phyloP scores from a whole-genome alignment of 2,888 invertebrate species.

The Carterocephalus palaemon region DNA sequence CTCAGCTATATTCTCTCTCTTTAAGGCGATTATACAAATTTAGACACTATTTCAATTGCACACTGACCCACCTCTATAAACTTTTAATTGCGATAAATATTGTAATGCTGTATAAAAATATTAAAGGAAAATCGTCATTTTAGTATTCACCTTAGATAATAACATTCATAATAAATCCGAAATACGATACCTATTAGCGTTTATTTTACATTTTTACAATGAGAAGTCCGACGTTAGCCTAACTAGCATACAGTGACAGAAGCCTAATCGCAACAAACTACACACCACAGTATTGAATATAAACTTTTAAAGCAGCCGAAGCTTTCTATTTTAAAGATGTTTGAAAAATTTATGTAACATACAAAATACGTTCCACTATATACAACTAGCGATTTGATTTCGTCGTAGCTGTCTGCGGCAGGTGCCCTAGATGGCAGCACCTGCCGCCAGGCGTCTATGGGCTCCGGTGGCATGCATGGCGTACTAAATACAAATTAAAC shows the following conservation, averaged over 20 bases:
- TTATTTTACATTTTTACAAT: slow-evolving; percentile 78
- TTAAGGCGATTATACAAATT: slow-evolving; percentile 76
- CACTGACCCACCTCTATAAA: slow-evolving; percentile 77
- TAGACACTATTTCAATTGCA: slow-evolving; percentile 74
- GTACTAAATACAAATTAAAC: slow-evolving; percentile 59
- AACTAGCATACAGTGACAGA: slow-evolving; percentile 73
- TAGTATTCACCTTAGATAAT: slow-evolving; percentile 64
- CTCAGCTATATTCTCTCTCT: slow-evolving; percentile 76
- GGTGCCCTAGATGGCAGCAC: slow-evolving; percentile 64
- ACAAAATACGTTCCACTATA: slow-evolving; percentile 75
- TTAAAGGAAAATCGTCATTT: slow-evolving; percentile 76
- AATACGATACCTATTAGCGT: slow-evolving; percentile 59
- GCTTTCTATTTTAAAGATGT: slow-evolving; percentile 72
- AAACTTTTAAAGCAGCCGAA: slow-evolving; percentile 65
- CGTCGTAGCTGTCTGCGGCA: slow-evolving; percentile 35
- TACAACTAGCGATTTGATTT: slow-evolving; percentile 65
- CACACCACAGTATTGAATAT: slow-evolving; percentile 71
- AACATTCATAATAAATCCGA: slow-evolving; percentile 70
- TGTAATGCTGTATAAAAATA: slow-evolving; percentile 79
- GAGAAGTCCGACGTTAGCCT: slow-evolving; percentile 67
- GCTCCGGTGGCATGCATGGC: slow-evolving; percentile 63
- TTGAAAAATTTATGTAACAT: slow-evolving; percentile 71
- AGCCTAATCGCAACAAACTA: slow-evolving; percentile 76
- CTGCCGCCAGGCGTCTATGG: slow-evolving; percentile 60
- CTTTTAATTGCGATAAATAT: slow-evolving; percentile 77